Conservation (phyloP, 2,797 vertebrate species). For the Paramormyrops hopkinsi region DNA sequence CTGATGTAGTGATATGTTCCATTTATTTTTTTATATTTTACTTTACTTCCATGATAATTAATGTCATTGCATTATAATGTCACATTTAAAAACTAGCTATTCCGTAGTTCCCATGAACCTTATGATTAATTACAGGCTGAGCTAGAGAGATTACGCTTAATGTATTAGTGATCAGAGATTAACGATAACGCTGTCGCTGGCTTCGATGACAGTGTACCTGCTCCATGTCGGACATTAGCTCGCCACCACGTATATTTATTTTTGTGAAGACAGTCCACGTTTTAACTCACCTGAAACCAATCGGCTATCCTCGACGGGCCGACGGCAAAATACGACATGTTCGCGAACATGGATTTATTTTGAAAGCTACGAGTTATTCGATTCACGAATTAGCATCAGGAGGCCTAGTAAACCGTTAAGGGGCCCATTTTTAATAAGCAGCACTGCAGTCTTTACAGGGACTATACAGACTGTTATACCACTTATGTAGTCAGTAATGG, state of each 20-base stretch:
- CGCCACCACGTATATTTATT: background rate
- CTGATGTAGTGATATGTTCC: background rate
- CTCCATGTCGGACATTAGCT: background rate
- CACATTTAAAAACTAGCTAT: background rate
- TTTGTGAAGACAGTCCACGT: background rate
- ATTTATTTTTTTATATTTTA: background rate
- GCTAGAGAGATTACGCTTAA: background rate
- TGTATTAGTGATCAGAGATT: background rate
- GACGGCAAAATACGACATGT: background rate
- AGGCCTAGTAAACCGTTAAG: background rate
- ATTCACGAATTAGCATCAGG: background rate
- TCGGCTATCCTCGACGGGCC: background rate
- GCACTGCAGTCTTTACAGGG: background rate
- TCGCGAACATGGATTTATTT: background rate
- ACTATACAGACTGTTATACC: background rate
- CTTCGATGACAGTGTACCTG: background rate
- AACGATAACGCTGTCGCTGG: background rate
- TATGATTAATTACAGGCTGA: background rate
- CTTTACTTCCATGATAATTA: background rate
- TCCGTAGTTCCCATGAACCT: background rate
- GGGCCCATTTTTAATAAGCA: background rate
- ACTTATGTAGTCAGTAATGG: background rate
- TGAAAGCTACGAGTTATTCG: background rate
- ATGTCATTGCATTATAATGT: background rate
- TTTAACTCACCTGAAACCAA: background rate